Percentiles rank a stretch among this genome's conserved stretches.
Conservation (phyloP, 2,113 vertebrate species). For the Ptilonorhynchus violaceus region DNA sequence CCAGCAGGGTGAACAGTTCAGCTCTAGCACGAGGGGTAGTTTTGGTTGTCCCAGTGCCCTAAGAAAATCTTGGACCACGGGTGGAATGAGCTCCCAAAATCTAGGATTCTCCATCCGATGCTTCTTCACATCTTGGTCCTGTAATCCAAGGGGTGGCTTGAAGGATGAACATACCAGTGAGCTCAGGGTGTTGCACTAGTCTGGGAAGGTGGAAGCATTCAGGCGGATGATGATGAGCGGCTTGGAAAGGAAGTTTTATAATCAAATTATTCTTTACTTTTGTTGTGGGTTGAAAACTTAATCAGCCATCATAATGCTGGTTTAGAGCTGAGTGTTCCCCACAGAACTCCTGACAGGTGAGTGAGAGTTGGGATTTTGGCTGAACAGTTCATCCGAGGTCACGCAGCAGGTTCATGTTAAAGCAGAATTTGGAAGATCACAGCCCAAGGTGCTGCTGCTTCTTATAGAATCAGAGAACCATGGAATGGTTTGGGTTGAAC, state of each 20-base stretch:
- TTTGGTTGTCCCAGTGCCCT: background rate
- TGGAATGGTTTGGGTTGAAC: background rate
- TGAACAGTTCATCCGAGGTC: background rate
- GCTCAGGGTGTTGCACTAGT: fast-evolving
- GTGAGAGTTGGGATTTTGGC: background rate
- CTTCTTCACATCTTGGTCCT: background rate
- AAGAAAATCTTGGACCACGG: background rate
- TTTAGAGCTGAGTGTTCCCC: background rate
- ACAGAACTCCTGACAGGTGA: background rate
- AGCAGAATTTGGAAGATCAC: background rate
- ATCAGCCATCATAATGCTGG: background rate
- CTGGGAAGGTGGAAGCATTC: background rate
- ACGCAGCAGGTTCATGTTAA: background rate
- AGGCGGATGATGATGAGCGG: background rate
- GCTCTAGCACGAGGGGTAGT: background rate
- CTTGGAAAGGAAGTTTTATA: background rate
- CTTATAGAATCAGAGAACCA: background rate
- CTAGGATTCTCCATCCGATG: background rate
- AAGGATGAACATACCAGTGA: background rate
- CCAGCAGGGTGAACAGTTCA: background rate
- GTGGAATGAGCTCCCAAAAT: background rate
- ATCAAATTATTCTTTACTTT: background rate
- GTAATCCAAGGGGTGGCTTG: background rate
- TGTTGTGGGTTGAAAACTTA: background rate
- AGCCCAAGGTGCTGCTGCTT: background rate